phyloP scores from a whole-genome alignment of 2,113 vertebrate species.

The Alethe castanea region DNA sequence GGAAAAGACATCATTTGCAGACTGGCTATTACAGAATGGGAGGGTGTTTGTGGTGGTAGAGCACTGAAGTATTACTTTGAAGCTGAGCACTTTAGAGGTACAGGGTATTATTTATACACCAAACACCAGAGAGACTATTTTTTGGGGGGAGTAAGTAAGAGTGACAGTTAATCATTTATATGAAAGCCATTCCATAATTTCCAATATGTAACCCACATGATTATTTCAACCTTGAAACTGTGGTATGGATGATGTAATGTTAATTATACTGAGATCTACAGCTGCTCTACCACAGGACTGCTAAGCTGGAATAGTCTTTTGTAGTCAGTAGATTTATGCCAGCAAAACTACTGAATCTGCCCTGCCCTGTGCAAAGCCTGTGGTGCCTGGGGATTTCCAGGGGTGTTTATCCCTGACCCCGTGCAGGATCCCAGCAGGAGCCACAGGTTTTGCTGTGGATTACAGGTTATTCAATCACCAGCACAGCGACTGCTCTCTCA shows the following conservation, averaged over 20 bases:
- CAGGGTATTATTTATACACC: conserved; percentile 38
- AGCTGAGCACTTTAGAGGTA: not conserved
- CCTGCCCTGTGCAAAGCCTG: not conserved
- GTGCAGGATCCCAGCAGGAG: not conserved
- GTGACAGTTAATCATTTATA: conserved; percentile 21
- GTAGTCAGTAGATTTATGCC: not conserved
- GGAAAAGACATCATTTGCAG: conserved; percentile 47
- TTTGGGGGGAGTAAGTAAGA: conserved; percentile 9
- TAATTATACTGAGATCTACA: not conserved
- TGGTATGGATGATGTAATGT: conserved; percentile 38
- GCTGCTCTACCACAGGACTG: not conserved
- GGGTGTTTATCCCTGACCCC: not conserved
- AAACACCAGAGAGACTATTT: conserved; percentile 32
- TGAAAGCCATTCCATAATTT: conserved; percentile 47
- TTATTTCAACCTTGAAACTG: conserved; percentile 26
- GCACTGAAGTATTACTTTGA: conserved; percentile 25
- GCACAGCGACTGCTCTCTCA: not conserved
- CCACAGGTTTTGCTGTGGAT: not conserved
- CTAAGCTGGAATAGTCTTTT: not conserved
- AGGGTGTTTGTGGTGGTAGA: not conserved
- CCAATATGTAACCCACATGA: not conserved
- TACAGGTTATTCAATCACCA: not conserved
- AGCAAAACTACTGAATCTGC: not conserved
- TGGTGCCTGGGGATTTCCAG: not conserved
- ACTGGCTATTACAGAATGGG: conserved; percentile 15